Percentiles rank a stretch among this genome's conserved stretches.
Conservation (phyloP, 2,888 invertebrate species). For the Euclidia mi region DNA sequence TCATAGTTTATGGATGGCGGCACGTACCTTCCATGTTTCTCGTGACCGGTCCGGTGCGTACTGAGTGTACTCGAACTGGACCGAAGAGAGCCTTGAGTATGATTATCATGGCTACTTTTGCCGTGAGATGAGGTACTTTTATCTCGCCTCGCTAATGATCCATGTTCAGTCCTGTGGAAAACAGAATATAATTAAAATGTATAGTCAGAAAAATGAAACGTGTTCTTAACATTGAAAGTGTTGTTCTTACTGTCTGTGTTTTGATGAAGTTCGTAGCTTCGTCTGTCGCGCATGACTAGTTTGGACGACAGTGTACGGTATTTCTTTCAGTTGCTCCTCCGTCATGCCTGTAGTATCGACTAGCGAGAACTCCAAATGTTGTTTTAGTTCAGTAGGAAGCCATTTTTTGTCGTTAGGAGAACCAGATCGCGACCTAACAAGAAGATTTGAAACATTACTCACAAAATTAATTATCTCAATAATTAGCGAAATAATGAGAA, state of each 20-base stretch:
- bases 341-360: slow-evolving; percentile 97
- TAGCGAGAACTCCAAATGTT: slow-evolving; percentile 96
- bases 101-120: slow-evolving; percentile 76
- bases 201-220: slow-evolving; percentile 3
- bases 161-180: slow-evolving; percentile 77
- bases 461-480: slow-evolving; percentile 5
- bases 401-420: slow-evolving; percentile 93
- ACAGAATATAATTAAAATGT: slow-evolving; percentile 19
- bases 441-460: slow-evolving; percentile 17
- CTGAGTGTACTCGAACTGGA: slow-evolving; percentile 90
- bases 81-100: slow-evolving; percentile 89
- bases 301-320: slow-evolving; percentile 97
- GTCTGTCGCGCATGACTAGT: slow-evolving; percentile 91
- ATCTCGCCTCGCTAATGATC: slow-evolving; percentile 82
- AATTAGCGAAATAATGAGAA: slow-evolving; percentile 2
- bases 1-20: too few species aligned
- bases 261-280: slow-evolving; percentile 86
- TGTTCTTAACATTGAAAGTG: slow-evolving; percentile 1
- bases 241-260: slow-evolving; percentile 79
- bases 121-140: slow-evolving; percentile 77
- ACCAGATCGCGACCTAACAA: slow-evolving; percentile 91
- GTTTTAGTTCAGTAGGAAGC: slow-evolving; percentile 94
- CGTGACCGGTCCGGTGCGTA: slow-evolving; percentile 49
- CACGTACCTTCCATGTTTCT: slow-evolving; percentile 52
- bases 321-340: slow-evolving; percentile 95